Conservation (phyloP, 2,113 vertebrate species). For the Synodontis membranacea region DNA sequence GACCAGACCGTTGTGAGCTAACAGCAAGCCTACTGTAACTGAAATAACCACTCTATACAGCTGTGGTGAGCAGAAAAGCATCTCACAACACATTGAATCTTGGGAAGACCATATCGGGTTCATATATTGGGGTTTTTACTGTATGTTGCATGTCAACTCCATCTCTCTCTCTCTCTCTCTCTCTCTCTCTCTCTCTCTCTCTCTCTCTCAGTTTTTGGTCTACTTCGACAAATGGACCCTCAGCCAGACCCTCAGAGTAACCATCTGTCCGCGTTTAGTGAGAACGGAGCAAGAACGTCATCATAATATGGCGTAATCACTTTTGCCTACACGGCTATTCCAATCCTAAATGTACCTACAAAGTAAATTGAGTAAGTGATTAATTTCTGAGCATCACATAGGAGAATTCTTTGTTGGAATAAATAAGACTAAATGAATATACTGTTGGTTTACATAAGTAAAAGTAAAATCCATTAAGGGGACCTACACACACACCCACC, state of each 20-base stretch:
- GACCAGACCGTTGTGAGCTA: too few species aligned
- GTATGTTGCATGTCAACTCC: background rate
- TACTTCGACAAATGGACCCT: background rate
- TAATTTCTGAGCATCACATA: background rate
- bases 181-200: too few species aligned
- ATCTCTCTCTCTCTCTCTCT: too few species aligned
- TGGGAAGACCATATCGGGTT: background rate
- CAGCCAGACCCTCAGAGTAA: conserved; percentile 1
- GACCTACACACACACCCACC: background rate
- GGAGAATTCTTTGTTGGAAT: background rate
- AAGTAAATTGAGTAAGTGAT: background rate
- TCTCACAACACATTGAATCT: background rate
- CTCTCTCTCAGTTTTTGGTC: too few species aligned
- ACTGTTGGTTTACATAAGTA: background rate
- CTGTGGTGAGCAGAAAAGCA: background rate
- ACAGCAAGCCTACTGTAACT: background rate
- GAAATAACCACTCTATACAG: background rate
- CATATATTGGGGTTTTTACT: too few species aligned
- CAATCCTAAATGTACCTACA: background rate
- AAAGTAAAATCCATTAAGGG: background rate
- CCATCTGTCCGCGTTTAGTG: background rate
- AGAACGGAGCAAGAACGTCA: background rate
- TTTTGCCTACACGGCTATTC: background rate
- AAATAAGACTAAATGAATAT: background rate
- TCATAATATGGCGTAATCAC: background rate